A percentile compares a stretch with the other conserved stretches of the same genome.
phyloP scores from a whole-genome alignment of 2,888 invertebrate genomes.

The Dendrolimus houi region DNA sequence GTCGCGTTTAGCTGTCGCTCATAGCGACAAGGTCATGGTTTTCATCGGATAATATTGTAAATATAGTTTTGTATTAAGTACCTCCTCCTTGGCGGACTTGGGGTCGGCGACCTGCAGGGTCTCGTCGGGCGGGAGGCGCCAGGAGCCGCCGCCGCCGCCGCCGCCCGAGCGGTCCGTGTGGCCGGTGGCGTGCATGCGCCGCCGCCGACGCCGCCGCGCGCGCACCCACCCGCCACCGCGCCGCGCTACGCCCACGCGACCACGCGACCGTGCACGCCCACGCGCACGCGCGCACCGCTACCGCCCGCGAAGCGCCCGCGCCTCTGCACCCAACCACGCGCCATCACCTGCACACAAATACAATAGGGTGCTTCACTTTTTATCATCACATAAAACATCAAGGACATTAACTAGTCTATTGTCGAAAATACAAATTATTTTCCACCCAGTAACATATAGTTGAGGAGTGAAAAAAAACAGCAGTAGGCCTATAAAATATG shows the following conservation, averaged over 20 bases:
- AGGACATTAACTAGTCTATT: background rate
- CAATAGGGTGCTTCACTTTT: background rate
- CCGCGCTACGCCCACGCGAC: conserved; percentile 60
- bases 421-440: background rate
- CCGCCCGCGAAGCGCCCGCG: conserved; percentile 18
- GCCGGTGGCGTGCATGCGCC: conserved; percentile 93
- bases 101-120: conserved; percentile 93
- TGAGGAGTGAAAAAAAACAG: too few relatives aligned
- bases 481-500: too few relatives aligned
- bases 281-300: conserved; percentile 26
- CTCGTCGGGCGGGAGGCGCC: conserved; percentile 95
- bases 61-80: conserved; percentile 16
- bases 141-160: conserved; percentile 81
- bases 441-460: too few relatives aligned
- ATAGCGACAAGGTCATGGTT: too few relatives aligned
- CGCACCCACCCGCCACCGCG: conserved; percentile 79
- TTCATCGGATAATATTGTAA: too few relatives aligned
- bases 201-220: conserved; percentile 74
- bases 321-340: conserved; percentile 17
- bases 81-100: conserved; percentile 85
- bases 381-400: background rate
- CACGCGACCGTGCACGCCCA: conserved; percentile 29
- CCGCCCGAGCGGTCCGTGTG: conserved; percentile 88
- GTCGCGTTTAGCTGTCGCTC: too few relatives aligned
- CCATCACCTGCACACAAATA: conserved; percentile 32